Evolutionary conservation across 2,888 invertebrate genomes (phyloP), one percentile per base, ranked within the genome.

Genomic region (Lepidonotus clava): DNA sequence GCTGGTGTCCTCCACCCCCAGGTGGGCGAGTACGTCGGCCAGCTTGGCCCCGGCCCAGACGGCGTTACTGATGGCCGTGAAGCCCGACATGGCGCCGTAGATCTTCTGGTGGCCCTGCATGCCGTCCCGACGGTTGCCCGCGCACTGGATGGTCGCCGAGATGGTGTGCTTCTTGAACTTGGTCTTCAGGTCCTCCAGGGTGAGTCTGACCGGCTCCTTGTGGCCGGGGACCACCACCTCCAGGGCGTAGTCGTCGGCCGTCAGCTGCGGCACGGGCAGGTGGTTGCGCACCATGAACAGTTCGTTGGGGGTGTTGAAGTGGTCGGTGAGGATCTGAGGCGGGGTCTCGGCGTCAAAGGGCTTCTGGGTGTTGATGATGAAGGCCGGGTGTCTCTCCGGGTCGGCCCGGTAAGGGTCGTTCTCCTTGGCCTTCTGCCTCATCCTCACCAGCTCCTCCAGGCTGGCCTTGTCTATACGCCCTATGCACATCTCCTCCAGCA

Each of bases 301-400:
- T 90, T 98, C 97, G 92, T 96, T 96, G 86, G 99, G 98, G 0
- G 99, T 99, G 87, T 96, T 95, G 91, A 97, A 98, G 92, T 96
- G 96, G 87, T 97, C 96, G 0, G 96, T 95, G 71, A 98, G 95
- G 51, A 97, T 90, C 0, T 96, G 93, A 0, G 96, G 95, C 0
- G 98, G 98, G 86, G 97, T 96, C 95, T 99, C 99, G 0, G 98
- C 99, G 95, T 99, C 99, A 94, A 97, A 99, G 0, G 99, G 99
- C 91, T 96, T 97, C 38, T 95, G 94, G 0, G 97, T 97, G 91
- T 97, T 96, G 28, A 97, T 95, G 89, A 96, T 96, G 4, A 99
- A 95, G 4, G 96, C 95, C 56, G 96, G 95, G 95, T 98, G 97
- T 24, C 99, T 95, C 84, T 92, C 93, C 0, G 99, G 99, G 91